Percentiles rank a stretch among this genome's conserved stretches.
These are phyloP conservation scores for Sminthurinus signatus DNA, from an alignment of 1,140 invertebrate species.

Conservation along the genomic window DNA sequence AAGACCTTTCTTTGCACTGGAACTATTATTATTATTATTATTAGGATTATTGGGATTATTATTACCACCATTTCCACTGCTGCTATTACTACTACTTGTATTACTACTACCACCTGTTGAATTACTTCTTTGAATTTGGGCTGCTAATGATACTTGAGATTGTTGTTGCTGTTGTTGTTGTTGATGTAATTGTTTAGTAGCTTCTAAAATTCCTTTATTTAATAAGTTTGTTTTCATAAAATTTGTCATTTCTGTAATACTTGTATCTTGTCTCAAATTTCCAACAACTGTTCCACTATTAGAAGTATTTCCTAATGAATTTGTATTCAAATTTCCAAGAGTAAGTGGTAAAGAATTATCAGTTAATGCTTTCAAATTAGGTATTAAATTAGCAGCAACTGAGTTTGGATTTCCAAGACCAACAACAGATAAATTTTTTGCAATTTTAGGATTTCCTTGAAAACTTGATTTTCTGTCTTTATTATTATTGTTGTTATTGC, in stretches of 20 bases:
- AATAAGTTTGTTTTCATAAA: too few relatives aligned
- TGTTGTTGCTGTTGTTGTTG: neutral
- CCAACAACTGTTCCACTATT: too few relatives aligned
- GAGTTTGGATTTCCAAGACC: neutral
- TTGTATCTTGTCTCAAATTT: too few relatives aligned
- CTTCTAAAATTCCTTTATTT: too few relatives aligned
- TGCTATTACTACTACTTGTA: neutral
- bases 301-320: neutral
- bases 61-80: neutral
- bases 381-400: neutral
- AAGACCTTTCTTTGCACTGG: slow-evolving; percentile 47
- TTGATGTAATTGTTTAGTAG: too few relatives aligned
- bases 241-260: too few relatives aligned
- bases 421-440: slow-evolving; percentile 21
- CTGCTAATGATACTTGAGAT: neutral
- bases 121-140: slow-evolving; percentile 5
- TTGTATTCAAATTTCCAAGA: neutral
- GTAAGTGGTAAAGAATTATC: slow-evolving; percentile 1
- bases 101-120: neutral
- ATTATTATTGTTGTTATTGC: too few relatives aligned
- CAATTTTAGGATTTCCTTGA: slow-evolving; percentile 19
- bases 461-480: slow-evolving; percentile 3
- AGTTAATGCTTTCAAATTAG: slow-evolving; percentile 13
- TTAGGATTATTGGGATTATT: neutral
- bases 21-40: neutral